Conservation (phyloP, 2,113 vertebrate species). For the Caloenas nicobarica region DNA sequence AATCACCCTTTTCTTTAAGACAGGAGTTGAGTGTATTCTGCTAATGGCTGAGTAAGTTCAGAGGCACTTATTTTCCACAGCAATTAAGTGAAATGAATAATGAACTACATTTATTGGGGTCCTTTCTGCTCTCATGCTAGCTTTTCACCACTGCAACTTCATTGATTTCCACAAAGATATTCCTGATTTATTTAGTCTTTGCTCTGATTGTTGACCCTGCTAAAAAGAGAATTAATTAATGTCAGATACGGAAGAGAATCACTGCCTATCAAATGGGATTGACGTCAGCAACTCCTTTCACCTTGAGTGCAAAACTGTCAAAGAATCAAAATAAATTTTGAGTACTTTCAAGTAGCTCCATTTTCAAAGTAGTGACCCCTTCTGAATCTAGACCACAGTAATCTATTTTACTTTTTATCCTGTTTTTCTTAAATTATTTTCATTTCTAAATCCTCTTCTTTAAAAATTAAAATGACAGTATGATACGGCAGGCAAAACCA, state of each 20-base stretch:
- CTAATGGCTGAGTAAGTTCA: constrained; percentile 53
- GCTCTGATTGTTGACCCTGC: constrained; percentile 15
- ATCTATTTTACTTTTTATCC: not conserved
- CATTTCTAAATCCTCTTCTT: not conserved
- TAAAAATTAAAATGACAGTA: not conserved
- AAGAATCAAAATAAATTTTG: constrained; percentile 23
- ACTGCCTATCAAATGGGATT: not conserved
- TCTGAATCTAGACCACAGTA: not conserved
- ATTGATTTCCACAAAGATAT: constrained; percentile 26
- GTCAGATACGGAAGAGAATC: not conserved
- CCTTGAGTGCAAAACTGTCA: not conserved
- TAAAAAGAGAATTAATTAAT: constrained; percentile 44
- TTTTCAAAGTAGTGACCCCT: not conserved
- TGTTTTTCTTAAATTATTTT: not conserved
- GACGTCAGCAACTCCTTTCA: constrained; percentile 19
- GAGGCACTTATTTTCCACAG: constrained; percentile 42
- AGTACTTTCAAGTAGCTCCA: not conserved
- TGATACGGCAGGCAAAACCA: not conserved
- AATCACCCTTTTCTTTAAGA: constrained; percentile 37
- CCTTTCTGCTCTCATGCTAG: constrained; percentile 8
- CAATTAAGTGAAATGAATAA: constrained; percentile 57
- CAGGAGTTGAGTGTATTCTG: constrained; percentile 10
- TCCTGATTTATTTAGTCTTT: constrained; percentile 33
- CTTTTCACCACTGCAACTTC: not conserved
- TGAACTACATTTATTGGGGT: constrained; percentile 13